Percentiles rank a stretch among this genome's conserved stretches.
These are phyloP conservation scores for Patella vulgata DNA, from an alignment of 1,140 invertebrate species.

Conservation along the genomic window DNA sequence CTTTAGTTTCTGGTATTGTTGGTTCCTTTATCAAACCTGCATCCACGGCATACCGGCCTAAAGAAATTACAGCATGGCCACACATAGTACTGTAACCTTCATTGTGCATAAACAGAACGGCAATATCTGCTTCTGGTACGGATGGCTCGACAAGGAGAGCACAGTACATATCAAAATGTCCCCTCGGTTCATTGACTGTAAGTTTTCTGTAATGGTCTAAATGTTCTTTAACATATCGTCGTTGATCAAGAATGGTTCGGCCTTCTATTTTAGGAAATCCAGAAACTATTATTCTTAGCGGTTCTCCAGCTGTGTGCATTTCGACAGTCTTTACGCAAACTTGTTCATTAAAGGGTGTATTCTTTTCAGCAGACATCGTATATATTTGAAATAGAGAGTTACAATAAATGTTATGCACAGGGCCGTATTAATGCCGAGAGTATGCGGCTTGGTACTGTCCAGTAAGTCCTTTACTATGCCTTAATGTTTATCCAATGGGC, in stretches of 20 bases:
- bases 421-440: too few relatives aligned
- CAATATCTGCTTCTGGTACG: constrained; percentile 52
- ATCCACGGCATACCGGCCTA: constrained; percentile 55
- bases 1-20: constrained; percentile 52
- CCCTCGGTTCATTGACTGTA: constrained; percentile 60
- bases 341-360: constrained; percentile 3
- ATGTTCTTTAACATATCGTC: constrained; percentile 36
- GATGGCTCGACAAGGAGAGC: constrained; percentile 54
- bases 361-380: too few relatives aligned
- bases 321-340: constrained; percentile 49
- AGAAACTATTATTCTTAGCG: constrained; percentile 57
- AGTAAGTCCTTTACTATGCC: too few relatives aligned
- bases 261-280: constrained; percentile 52
- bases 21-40: too few relatives aligned
- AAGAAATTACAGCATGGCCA: constrained; percentile 62
- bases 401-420: too few relatives aligned
- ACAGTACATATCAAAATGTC: constrained; percentile 64
- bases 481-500: too few relatives aligned
- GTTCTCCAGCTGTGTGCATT: constrained; percentile 64
- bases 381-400: too few relatives aligned
- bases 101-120: constrained; percentile 63
- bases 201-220: constrained; percentile 54
- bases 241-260: constrained; percentile 55
- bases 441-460: too few relatives aligned
- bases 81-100: constrained; percentile 67